Conservation (phyloP, 2,797 vertebrate species). For the Tenualosa thibaudeaui region DNA sequence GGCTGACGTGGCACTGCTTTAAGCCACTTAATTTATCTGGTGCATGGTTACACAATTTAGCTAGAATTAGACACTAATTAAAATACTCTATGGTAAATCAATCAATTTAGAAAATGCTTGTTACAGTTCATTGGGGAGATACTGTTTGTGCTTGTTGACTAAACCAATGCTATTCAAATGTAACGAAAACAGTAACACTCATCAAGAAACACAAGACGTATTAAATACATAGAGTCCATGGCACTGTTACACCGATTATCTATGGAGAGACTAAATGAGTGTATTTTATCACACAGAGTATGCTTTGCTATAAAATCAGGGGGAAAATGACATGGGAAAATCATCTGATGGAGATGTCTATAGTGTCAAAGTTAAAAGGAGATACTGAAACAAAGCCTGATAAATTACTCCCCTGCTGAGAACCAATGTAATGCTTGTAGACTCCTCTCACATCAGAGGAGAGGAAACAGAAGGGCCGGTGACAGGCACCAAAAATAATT, state of each 20-base stretch:
- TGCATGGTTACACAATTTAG: constrained; percentile 47
- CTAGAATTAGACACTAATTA: constrained; percentile 48
- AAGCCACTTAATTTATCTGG: constrained; percentile 48
- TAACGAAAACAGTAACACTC: background rate
- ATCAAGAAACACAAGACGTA: background rate
- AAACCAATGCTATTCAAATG: background rate
- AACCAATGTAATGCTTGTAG: background rate
- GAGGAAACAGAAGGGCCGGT: background rate
- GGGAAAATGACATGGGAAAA: background rate
- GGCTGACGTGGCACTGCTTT: constrained; percentile 41
- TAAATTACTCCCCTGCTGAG: background rate
- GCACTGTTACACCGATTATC: background rate
- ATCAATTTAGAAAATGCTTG: background rate
- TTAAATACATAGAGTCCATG: background rate
- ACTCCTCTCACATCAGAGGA: background rate
- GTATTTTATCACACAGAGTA: background rate
- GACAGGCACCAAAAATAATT: background rate
- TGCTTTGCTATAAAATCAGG: background rate
- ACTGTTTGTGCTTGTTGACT: background rate
- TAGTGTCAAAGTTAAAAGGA: background rate
- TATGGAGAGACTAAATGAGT: background rate
- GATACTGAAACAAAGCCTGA: background rate
- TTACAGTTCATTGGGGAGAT: background rate
- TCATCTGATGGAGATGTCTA: background rate
- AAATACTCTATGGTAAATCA: constrained; percentile 14